phyloP scores from a whole-genome alignment of 1,140 invertebrate genomes.

The Dinothrombium tinctorium region DNA sequence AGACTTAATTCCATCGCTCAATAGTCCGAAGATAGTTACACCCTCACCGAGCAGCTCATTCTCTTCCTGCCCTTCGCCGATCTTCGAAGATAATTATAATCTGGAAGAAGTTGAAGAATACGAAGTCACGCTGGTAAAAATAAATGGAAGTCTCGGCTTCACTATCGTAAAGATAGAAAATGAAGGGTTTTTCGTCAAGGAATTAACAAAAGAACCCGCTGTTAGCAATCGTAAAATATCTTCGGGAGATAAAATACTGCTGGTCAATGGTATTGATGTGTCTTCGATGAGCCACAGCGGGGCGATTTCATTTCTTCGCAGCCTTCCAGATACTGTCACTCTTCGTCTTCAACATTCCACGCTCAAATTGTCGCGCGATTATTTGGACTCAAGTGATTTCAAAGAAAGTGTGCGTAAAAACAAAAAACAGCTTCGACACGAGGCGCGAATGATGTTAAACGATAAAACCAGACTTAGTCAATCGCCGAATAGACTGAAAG shows the following conservation, averaged over 20 bases:
- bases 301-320: background rate
- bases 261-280: background rate
- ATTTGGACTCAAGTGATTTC: background rate
- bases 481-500: background rate
- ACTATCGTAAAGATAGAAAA: background rate
- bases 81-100: background rate
- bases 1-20: too few species aligned
- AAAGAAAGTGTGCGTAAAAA: background rate
- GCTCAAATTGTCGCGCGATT: background rate
- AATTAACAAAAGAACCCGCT: conserved; percentile 1
- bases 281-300: background rate
- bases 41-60: too few species aligned
- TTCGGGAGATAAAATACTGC: background rate
- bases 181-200: background rate
- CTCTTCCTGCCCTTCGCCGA: too few species aligned
- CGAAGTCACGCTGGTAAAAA: background rate
- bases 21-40: too few species aligned
- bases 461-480: background rate
- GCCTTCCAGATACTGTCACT: background rate
- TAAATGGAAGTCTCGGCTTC: background rate
- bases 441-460: background rate
- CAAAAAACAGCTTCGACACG: background rate
- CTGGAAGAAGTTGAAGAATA: background rate
- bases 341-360: background rate
- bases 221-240: background rate